A percentile compares a stretch with the other conserved stretches of the same genome.
Conservation (phyloP, 2,797 vertebrate species). For the Crypturellus tataupa region DNA sequence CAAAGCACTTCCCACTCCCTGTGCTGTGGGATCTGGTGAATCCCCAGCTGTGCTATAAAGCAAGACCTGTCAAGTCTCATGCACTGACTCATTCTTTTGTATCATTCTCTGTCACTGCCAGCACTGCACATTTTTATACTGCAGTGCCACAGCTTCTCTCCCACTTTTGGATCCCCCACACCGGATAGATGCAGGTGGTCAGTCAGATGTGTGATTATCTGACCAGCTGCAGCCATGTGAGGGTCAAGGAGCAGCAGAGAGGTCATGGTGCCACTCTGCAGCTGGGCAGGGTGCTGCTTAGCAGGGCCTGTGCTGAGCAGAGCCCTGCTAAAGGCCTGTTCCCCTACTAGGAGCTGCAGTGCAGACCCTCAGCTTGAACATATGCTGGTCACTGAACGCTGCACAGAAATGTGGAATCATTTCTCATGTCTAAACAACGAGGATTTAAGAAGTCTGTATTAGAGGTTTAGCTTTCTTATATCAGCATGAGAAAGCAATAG, state of each 20-base stretch:
- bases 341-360: not conserved
- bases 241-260: conserved; percentile 71
- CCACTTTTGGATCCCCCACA: conserved; percentile 20
- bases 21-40: conserved; percentile 40
- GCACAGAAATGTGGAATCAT: not conserved
- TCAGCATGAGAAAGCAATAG: not conserved
- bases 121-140: not conserved
- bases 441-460: not conserved
- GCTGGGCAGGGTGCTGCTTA: conserved; percentile 56
- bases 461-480: not conserved
- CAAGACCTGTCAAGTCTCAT: conserved; percentile 56
- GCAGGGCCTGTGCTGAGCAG: not conserved
- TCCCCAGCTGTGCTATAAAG: conserved; percentile 62
- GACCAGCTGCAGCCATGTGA: conserved; percentile 59
- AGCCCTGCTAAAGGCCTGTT: not conserved
- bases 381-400: not conserved
- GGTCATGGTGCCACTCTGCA: conserved; percentile 53
- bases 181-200: conserved; percentile 50
- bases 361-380: not conserved
- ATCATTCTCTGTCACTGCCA: not conserved
- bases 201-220: conserved; percentile 40
- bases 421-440: not conserved
- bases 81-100: conserved; percentile 43
- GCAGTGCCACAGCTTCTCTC: not conserved
- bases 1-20: conserved; percentile 38